Evolutionary conservation across 1,140 invertebrate genomes (phyloP).

Genomic region (Notospermus geniculatus): DNA sequence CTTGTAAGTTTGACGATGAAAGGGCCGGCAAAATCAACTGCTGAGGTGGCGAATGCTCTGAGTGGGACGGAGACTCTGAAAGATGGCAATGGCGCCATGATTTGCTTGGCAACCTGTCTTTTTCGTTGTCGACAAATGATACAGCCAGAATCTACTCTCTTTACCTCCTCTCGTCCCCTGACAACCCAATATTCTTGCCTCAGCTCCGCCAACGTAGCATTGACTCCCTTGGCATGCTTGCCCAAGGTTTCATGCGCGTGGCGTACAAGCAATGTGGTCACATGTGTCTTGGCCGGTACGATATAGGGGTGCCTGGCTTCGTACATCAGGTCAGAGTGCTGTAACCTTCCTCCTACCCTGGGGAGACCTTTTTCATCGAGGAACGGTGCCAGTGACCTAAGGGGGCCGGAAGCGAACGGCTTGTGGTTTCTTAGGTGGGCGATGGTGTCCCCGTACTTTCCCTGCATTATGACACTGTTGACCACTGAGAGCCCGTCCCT

Average conservation of each 20-base stretch:
- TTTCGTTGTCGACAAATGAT: neutral
- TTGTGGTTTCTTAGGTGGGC: neutral
- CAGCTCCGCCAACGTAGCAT: neutral
- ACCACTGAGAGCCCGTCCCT: conserved; percentile 20
- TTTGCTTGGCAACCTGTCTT: no score
- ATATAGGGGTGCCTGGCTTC: conserved; percentile 1
- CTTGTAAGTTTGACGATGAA: conserved; percentile 13
- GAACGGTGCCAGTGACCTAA: neutral
- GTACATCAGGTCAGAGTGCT: neutral
- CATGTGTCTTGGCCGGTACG: neutral
- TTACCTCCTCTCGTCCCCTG: neutral
- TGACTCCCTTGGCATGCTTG: neutral
- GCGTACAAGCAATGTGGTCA: conserved; percentile 1
- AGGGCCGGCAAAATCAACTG: conserved; percentile 17
- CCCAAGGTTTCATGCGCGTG: neutral
- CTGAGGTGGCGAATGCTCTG: neutral
- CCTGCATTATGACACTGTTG: conserved; percentile 21
- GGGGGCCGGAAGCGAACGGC: neutral
- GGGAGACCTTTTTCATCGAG: neutral
- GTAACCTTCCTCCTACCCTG: neutral
- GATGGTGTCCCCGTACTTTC: neutral
- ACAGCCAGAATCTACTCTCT: neutral
- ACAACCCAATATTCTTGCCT: conserved; percentile 6
- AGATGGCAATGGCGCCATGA: neutral
- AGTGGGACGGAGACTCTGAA: neutral